Base-by-base conservation (phyloP, 2,888 invertebrate species). In the Ectemnius lituratus region DNA sequence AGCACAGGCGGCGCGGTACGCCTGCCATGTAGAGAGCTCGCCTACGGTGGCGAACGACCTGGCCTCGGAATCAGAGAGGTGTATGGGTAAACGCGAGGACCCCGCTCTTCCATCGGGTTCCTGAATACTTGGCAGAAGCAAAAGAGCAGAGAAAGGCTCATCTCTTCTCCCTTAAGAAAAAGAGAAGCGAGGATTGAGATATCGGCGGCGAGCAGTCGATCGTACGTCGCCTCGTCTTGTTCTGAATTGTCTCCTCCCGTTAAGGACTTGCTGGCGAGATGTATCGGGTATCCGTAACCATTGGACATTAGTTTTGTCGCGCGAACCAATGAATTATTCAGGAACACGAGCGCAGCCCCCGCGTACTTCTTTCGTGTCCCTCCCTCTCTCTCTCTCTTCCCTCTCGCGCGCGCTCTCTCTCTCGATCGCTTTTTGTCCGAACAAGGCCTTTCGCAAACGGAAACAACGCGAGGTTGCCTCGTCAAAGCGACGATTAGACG, bases 21-120 rank as follows among this genome's bases (percentile, higher is more conserved):
- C 3, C 52, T 67, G 66, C 79, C 80, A 75, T 85, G 78, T 84
- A 82, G 62, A 80, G 80, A 28, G 76, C 72, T 63, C 73, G 70
- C 70, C 62, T 74, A 70, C 76, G 75, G 68, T 77, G 71, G 82
- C 76, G 75, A 82, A 78, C 75, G 78, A 82, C 78, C 78, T 68
- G 71, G 65, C 65, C 76, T 67, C 66, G 68, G 71, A 75, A 72
- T 75, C 69, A 45, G 13, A 46, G 63, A 11, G 70, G 60, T 61
- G 68, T 65, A 52, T 23, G 23, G n/a, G 23, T 28, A 61, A 20
- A 37, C 27, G 59, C 37, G 59, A 23, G 63, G 69, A 70, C 69
- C 68, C 69, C 23, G 67, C 68, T 75, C 68, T 75, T 70, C n/a
- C 52, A 4, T n/a, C 52, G 52, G 16, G 14, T 52, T 14, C 52